phyloP scores from a whole-genome alignment of 2,113 vertebrate genomes.

The Osmerus eperlanus region DNA sequence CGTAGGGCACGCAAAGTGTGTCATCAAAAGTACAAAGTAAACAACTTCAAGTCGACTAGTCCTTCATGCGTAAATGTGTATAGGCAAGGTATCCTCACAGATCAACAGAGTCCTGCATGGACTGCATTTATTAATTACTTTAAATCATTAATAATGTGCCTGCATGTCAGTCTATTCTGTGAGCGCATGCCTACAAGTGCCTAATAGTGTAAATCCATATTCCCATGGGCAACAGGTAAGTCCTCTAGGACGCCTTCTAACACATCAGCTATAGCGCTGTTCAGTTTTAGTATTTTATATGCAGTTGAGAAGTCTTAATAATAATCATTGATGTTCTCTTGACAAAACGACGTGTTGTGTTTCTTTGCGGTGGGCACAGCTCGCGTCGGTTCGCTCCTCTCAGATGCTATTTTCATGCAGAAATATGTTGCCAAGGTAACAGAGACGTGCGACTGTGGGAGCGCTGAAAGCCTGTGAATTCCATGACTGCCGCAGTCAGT shows the following conservation, averaged over 20 bases:
- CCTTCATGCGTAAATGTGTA: constrained; percentile 34
- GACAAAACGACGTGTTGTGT: constrained; percentile 16
- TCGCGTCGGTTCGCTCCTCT: constrained; percentile 19
- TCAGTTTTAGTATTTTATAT: no score
- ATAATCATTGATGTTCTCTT: background rate
- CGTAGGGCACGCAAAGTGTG: no score
- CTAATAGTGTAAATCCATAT: background rate
- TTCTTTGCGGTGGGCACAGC: constrained; percentile 46
- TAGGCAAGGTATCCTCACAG: constrained; percentile 37
- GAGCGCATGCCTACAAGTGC: background rate
- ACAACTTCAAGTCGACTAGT: constrained; percentile 16
- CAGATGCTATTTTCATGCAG: constrained; percentile 76
- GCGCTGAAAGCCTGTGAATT: constrained; percentile 48
- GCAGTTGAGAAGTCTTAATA: background rate
- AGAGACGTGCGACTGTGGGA: constrained; percentile 54
- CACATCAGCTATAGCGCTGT: no score
- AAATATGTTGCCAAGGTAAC: constrained; percentile 80
- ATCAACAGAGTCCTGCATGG: constrained; percentile 23
- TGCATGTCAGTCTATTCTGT: background rate
- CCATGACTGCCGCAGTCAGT: constrained; percentile 35
- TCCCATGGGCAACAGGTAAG: background rate
- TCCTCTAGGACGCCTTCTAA: no score
- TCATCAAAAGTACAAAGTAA: constrained; percentile 26
- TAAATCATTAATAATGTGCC: constrained; percentile 43
- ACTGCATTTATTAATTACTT: constrained; percentile 45